Percentiles rank a stretch among this genome's conserved stretches.
phyloP scores from a whole-genome alignment of 2,113 vertebrate species.

The Erythrocercus mccallii region DNA sequence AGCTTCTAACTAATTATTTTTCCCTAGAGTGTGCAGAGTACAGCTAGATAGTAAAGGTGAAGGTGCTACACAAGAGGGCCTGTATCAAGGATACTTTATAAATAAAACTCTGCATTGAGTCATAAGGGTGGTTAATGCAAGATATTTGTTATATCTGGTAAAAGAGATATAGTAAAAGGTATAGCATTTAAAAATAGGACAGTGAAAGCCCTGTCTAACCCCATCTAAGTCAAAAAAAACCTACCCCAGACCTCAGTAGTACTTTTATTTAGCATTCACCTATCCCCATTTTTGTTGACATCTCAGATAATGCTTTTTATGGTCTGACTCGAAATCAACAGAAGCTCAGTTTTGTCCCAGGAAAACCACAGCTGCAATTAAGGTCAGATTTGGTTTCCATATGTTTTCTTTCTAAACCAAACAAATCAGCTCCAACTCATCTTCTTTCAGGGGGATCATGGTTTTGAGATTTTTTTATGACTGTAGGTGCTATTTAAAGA shows the following conservation, averaged over 20 bases:
- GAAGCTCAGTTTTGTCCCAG: slow-evolving; percentile 17
- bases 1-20: neutral
- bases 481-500: neutral
- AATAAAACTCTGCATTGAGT: neutral
- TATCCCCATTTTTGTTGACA: neutral
- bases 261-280: neutral
- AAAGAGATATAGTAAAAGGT: neutral
- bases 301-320: neutral
- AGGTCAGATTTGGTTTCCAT: neutral
- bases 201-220: neutral
- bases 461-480: neutral
- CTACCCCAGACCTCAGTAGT: neutral
- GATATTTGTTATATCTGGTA: neutral
- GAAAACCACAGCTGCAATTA: slow-evolving; percentile 8
- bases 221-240: neutral
- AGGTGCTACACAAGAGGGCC: neutral
- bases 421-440: neutral
- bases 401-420: slow-evolving; percentile 18
- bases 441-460: neutral
- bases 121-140: neutral
- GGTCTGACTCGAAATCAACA: neutral
- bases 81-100: neutral
- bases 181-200: neutral
- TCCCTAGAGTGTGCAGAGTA: neutral
- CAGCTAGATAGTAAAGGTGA: neutral